Base-by-base conservation (phyloP, 2,113 vertebrate species). In the Anhinga rufa region DNA sequence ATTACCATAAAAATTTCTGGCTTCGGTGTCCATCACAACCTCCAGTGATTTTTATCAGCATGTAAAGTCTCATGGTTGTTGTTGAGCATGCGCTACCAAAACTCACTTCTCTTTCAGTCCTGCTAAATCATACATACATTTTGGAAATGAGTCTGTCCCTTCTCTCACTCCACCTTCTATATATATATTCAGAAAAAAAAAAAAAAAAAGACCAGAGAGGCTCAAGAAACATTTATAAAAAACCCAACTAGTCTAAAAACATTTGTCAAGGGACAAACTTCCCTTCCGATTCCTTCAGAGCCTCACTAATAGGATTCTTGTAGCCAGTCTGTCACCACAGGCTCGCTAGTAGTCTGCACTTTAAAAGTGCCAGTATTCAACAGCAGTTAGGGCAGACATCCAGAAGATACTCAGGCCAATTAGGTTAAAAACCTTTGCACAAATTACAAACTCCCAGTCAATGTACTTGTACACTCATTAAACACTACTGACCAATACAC, bases 131-230 rank as follows among this genome's bases (percentile, higher is more conserved):
- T 19, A 78, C 60, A 36, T 2, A 40, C 4, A 42, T 52, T 36
- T 54, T 54, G 66, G 49, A 54, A 92, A 62, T 0, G 1, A 7
- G 21, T 36, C 70, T 2, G 2, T 22, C 32, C 52, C 57, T 72
- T 61, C 65, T 49, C 57, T 84, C 78, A 28, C 40, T 72, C 48
- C 21, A 40, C 13, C 14, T 97, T 88, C 48, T 17, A 55, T 4
- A 49, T 3, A 7, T 13, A 14, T 31, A 34, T 78, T 46, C 1
- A 0, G 24, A 22, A 14, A 42, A 80, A 55, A 36, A 12, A 5
- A 13, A 21, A 14, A 22, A 0, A 26, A 13, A 20, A 17, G 2
- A 26, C 2, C 9, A 31, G 19, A 57, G 12, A 82, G 9, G 72
- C 9, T 34, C 44, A 46, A 70, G 31, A 64, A 88, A 64, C 10